phyloP scores from a whole-genome alignment of 2,888 invertebrate genomes.

The Metellina segmentata region DNA sequence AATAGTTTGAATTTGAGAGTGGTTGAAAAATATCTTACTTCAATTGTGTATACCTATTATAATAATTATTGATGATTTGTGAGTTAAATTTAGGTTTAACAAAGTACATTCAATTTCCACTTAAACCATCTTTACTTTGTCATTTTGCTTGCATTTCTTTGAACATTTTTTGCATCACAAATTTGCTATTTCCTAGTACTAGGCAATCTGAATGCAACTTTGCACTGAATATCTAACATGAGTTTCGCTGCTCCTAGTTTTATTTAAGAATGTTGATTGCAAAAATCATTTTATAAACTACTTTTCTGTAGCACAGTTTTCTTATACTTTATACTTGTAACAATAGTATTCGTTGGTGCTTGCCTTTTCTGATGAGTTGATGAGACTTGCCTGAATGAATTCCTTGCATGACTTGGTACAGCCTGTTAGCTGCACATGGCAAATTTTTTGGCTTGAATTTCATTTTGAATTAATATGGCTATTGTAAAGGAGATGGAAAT shows the following conservation, averaged over 20 bases:
- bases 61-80: no score
- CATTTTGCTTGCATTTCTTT: constrained; percentile 52
- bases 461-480: constrained; percentile 29
- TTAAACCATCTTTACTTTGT: not conserved
- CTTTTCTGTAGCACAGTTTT: constrained; percentile 57
- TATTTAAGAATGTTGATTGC: constrained; percentile 47
- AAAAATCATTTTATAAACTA: constrained; percentile 22
- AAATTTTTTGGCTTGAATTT: constrained; percentile 53
- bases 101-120: no score
- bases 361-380: constrained; percentile 72
- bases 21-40: no score
- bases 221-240: constrained; percentile 63
- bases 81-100: no score
- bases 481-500: constrained; percentile 45
- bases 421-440: constrained; percentile 64
- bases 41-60: no score
- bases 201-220: constrained; percentile 48
- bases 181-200: constrained; percentile 53
- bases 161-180: constrained; percentile 64
- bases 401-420: constrained; percentile 59
- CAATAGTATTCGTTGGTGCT: constrained; percentile 63
- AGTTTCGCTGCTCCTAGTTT: constrained; percentile 68
- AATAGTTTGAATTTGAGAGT: no score
- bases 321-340: constrained; percentile 29
- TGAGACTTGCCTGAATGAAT: constrained; percentile 57